Evolutionary conservation across 2,113 vertebrate genomes (phyloP).

Genomic region (Urocolius indicus): DNA sequence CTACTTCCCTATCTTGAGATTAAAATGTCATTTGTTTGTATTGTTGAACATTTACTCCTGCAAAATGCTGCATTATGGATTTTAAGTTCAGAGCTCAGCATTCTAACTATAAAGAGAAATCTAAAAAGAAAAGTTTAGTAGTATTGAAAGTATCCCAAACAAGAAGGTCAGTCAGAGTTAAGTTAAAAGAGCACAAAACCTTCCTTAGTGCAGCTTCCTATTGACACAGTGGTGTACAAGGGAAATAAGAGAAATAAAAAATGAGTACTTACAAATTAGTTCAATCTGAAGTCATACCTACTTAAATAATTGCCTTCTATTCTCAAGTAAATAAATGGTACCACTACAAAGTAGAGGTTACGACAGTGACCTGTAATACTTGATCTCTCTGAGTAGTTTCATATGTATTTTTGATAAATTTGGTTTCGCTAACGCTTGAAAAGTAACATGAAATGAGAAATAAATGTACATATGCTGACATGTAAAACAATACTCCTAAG

Average conservation of each 20-base stretch:
- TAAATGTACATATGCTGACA: neutral
- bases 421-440: neutral
- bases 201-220: neutral
- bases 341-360: neutral
- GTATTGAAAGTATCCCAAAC: neutral
- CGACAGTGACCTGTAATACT: neutral
- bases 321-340: constrained; percentile 6
- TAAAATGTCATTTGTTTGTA: neutral
- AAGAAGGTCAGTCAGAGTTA: neutral
- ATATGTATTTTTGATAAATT: neutral
- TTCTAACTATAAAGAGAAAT: neutral
- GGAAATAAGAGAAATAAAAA: constrained; percentile 23
- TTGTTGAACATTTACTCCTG: neutral
- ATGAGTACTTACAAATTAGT: constrained; percentile 18
- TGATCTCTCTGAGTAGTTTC: neutral
- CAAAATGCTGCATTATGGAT: neutral
- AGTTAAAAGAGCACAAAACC: neutral
- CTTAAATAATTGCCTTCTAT: constrained; percentile 26
- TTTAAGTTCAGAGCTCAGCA: neutral
- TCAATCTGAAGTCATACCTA: constrained; percentile 22
- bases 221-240: neutral
- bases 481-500: neutral
- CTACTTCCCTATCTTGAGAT: neutral
- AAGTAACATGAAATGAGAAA: neutral
- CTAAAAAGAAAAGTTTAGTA: neutral